Base-by-base conservation (phyloP, 2,888 invertebrate species). In the Tupiocoris notatus region DNA sequence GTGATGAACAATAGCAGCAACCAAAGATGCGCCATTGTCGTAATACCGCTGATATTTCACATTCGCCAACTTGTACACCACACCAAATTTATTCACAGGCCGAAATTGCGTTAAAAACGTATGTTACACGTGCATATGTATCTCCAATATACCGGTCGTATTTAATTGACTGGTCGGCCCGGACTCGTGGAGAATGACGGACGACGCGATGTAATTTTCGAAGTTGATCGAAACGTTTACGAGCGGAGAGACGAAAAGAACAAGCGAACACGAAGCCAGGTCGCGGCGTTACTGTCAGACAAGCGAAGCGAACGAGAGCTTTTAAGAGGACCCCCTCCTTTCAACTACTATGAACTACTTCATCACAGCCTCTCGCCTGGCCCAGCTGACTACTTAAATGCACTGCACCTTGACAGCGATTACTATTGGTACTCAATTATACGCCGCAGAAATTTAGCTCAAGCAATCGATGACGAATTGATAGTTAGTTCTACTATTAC, bases 221-320 rank as follows among this genome's bases (percentile, higher is more conserved):
- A 39, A 39, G 12, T 7, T 12, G 39, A 39, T 12, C 39, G 39
- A 12, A 39, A 39, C 12, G 39, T 39, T 3, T n/a, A n/a, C n/a
- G n/a, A n/a, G n/a, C n/a, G n/a, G 23, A 20, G 25, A 23, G 12
- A 12, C 65, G n/a, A 17, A 39, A 39, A 20, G 65, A 39, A 20
- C 65, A 20, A 20, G 65, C n/a, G 24, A 25, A 17, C 1, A 9
- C 22, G 2, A 18, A 24, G 70, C 25, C 59, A 24, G 70, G 70
- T 70, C 59, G 70, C 25, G 59, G 70, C 70, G 70, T 58, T 70
- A 70, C 70, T 70, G 70, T 70, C 59, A 23, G 59, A 18, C 25
- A 22, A 25, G 70, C 23, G 58, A 20, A 54, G 59, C 59, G 59
- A 59, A n/a, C 59, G 59, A 22, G 58, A 39, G 70, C 22, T 58